A percentile compares a stretch with the other conserved stretches of the same genome.
Conservation (phyloP, 92 coral and sea anemone species). For the Porites rus region DNA sequence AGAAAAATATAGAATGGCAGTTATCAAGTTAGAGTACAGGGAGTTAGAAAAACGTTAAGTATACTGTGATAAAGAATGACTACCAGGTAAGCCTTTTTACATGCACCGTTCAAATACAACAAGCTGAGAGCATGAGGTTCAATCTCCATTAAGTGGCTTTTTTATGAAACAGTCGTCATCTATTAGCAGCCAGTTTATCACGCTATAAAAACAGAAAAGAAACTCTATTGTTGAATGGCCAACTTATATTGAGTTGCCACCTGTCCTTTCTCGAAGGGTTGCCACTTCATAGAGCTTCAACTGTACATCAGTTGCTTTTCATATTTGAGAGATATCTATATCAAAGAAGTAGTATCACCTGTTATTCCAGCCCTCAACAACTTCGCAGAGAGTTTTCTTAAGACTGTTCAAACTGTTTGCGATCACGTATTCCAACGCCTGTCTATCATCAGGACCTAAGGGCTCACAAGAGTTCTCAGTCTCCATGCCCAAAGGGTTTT, state of each 20-base stretch:
- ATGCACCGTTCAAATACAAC: no score
- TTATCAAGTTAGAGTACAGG: background rate
- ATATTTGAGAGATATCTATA: background rate
- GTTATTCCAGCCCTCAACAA: slow-evolving; percentile 89
- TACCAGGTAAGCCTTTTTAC: no score
- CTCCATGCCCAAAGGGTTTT: slow-evolving; percentile 58
- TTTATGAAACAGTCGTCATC: no score
- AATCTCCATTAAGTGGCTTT: no score
- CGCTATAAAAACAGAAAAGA: no score
- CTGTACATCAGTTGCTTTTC: no score
- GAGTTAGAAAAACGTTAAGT: background rate
- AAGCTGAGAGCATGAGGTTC: no score
- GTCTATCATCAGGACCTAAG: slow-evolving; percentile 78
- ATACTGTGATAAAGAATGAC: background rate
- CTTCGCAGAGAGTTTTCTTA: slow-evolving; percentile 89
- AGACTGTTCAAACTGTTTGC: slow-evolving; percentile 92
- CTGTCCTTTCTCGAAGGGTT: no score
- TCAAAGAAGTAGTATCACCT: slow-evolving; percentile 46
- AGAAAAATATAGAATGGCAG: background rate
- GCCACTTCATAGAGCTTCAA: no score
- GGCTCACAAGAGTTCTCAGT: slow-evolving; percentile 27
- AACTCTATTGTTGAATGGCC: no score
- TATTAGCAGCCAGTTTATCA: no score
- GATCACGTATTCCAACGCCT: slow-evolving; percentile 92
- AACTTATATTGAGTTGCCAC: no score